Base-by-base conservation (phyloP, 2,113 vertebrate species). In the Nothoprocta pentlandii region DNA sequence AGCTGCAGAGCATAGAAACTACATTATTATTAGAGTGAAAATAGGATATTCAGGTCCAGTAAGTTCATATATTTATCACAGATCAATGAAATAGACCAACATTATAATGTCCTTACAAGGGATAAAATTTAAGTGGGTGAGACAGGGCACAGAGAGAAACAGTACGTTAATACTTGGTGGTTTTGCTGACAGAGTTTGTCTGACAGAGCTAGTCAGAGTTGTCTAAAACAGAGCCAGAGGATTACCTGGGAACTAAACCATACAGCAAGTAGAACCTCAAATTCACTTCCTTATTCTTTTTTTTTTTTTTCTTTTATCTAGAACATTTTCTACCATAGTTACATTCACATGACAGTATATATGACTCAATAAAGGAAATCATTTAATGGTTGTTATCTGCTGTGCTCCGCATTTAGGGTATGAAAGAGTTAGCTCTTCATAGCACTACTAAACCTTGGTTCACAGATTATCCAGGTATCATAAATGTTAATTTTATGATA, bases 11-110 rank as follows among this genome's bases (percentile, higher is more conserved):
- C 19, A 86, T 7, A 89, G 54, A 80, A 80, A 83, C 49, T 49
- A 49, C 30, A 39, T n/a, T 25, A 10, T 74, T 77, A 71, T 79
- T 89, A 79, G n/a, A 93, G 8, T 2, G 19, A 71, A 90, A 64
- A 44, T 69, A 8, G 41, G 25, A 22, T 81, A 46, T 69, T 89
- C 53, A 58, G 0, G 2, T 47, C 28, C 11, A 11, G 21, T 46
- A 95, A 83, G 19, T 67, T 32, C 15, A 78, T 47, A 92, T 85
- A 53, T 91, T 92, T 32, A 20, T 59, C 21, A 71, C 51, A 51
- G 32, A 77, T 28, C 41, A 46, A 54, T 90, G 36, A 14, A 82
- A 66, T 25, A 77, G 22, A 49, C 53, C 22, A 81, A 46, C 5
- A 49, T 62, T 58, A 47, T 14, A 87, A 20, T 21, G 10, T 59